Conservation (phyloP, 2,888 invertebrate genomes). For the Phengaris alcon region DNA sequence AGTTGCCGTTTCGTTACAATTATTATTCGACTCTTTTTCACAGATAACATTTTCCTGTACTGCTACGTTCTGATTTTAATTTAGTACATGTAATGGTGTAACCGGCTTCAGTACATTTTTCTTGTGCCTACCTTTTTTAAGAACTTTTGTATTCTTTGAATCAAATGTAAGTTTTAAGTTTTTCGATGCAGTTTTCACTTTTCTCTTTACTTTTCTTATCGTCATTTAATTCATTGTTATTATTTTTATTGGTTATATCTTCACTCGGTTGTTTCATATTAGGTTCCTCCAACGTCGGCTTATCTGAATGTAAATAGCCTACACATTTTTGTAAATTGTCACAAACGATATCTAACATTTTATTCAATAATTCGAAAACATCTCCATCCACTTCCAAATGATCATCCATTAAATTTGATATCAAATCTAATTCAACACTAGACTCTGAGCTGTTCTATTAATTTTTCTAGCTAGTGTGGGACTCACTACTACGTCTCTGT, state of each 20-base stretch:
- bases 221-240: not conserved
- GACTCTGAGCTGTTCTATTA: constrained; percentile 55
- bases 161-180: constrained; percentile 36
- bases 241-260: constrained; percentile 9
- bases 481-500: constrained; percentile 49
- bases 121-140: constrained; percentile 39
- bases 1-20: constrained; percentile 20
- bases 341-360: constrained; percentile 59
- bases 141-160: constrained; percentile 30
- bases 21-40: constrained; percentile 31
- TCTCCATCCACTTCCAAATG: constrained; percentile 43
- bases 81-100: constrained; percentile 50
- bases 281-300: not conserved
- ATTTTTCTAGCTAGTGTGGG: constrained; percentile 58
- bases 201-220: constrained; percentile 23
- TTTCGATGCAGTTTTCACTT: constrained; percentile 35
- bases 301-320: constrained; percentile 44
- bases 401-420: constrained; percentile 34
- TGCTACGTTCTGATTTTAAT: constrained; percentile 44
- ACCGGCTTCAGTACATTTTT: constrained; percentile 39
- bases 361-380: constrained; percentile 56
- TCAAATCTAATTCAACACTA: constrained; percentile 50
- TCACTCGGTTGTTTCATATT: not conserved
- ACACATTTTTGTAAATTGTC: constrained; percentile 52
- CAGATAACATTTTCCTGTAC: constrained; percentile 32